Evolutionary conservation across 1,140 invertebrate genomes (phyloP).

Genomic region (Camponotus floridanus): DNA sequence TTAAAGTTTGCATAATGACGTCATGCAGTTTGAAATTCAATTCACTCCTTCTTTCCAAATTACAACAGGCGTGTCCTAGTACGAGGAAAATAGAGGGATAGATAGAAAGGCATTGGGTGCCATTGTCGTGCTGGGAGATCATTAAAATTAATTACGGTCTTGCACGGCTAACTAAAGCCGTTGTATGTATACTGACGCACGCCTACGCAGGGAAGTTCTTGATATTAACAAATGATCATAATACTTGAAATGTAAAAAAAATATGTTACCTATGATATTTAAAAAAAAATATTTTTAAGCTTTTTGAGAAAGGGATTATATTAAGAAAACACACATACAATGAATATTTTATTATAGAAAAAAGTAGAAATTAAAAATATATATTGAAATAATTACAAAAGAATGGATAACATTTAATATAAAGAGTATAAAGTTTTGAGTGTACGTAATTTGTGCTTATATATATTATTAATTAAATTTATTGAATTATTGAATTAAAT

Average conservation of each 20-base stretch:
- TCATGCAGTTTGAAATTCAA: neutral
- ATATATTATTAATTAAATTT: neutral
- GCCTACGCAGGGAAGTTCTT: neutral
- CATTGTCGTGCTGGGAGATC: constrained; percentile 58
- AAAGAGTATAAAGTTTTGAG: neutral
- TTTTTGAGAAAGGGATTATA: neutral
- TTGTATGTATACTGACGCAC: constrained; percentile 25
- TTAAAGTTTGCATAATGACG: constrained; percentile 17
- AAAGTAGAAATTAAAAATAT: neutral
- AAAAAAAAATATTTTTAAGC: neutral
- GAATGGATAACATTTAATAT: no score
- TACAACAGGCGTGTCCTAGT: constrained; percentile 19
- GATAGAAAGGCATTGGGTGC: constrained; percentile 34
- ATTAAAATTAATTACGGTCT: constrained; percentile 64
- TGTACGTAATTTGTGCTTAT: neutral
- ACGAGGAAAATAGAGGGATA: neutral
- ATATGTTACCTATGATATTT: neutral
- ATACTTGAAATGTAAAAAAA: neutral
- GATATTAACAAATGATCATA: constrained; percentile 25
- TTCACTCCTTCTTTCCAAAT: constrained; percentile 20
- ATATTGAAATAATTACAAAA: neutral
- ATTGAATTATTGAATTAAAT: no score
- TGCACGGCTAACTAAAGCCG: constrained; percentile 53
- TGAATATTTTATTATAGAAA: no score
- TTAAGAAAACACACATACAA: neutral